Evolutionary conservation across 2,888 invertebrate genomes (phyloP), one percentile per base, ranked within the genome.

Genomic region (Cyrtodaria siliqua): DNA sequence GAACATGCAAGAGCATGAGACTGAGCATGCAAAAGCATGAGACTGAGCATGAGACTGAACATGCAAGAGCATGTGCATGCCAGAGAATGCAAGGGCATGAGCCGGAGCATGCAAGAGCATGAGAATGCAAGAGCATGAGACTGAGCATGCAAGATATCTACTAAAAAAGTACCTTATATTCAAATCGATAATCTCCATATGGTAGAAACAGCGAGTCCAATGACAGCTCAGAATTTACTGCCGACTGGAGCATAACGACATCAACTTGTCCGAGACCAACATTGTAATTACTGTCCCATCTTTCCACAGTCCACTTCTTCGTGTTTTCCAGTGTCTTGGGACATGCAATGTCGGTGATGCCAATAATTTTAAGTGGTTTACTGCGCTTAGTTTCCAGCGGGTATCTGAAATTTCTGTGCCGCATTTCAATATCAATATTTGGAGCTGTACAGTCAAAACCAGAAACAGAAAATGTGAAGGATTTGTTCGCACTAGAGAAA

Each of bases 191-290:
- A n/a, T n/a, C n/a, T n/a, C 93, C 93, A 49, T 88, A 87, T 2
- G 79, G 74, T 2, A 93, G 80, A 38, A 85, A 89, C 16, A 83
- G 82, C 1, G 88, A 82, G 2, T 87, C 86, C 0, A 93, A 33
- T 12, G 79, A 79, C 20, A 91, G 76, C 56, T 87, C 86, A 8
- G 81, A 55, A 14, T 81, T 74, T 2, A 12, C 86, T 67, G 33
- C 63, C 69, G 69, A 70, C 16, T 8, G 56, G 27, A 64, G 44
- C 26, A 18, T 67, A 8, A 63, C 52, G 23, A 86, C 29, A 29
- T 82, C 76, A 12, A 85, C 55, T 27, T 26, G 56, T 1, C 33
- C 29, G 1, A 69, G 63, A 4, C 55, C 56, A 12, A 60, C 70
- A 6, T 86, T 87, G n/a, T 69, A 82, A 2, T 61, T 61, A 1